Base-by-base conservation (phyloP, 2,797 vertebrate genomes). In the Enteromius viviparus region DNA sequence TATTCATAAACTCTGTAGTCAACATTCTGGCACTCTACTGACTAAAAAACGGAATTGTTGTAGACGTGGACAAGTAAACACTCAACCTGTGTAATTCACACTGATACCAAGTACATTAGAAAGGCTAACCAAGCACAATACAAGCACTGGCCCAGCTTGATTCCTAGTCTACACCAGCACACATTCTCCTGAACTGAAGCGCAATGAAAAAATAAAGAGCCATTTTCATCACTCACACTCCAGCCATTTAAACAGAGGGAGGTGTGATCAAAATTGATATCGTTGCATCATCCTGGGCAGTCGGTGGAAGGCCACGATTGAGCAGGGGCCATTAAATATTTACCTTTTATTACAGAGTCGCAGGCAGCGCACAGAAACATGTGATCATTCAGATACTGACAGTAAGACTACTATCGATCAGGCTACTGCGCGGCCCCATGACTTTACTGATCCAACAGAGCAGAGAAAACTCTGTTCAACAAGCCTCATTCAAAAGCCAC, bases 291-390 rank as follows among this genome's bases (percentile, higher is more conserved):
- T 89, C 87, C 72, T 51, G 84, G 78, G 85, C 71, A 86, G 51
- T 47, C 37, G 76, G 81, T 77, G 66, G 64, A 68, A 79, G 77
- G 68, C 64, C 19, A 45, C 49, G 75, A 88, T 84, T 86, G 86
- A 86, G 83, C 84, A 76, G 53, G 84, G 82, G 65, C 85, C 86
- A 90, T 89, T 88, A 91, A 85, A 89, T 87, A 87, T 87, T 88
- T 85, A 88, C 78, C 74, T 86, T 88, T 85, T 86, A 85, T 88
- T 88, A 84, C 58, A 45, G 72, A 60, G 81, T 65, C 78, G 11
- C 49, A 78, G 87, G 65, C 76, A 84, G 81, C 37, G 40, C 62
- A 55, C 62, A 87, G 77, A 80, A 80, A 83, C 82, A 78, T 81
- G 80, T 75, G 85, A 86, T 78, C 75, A 74, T 65, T 78, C 77